These are phyloP conservation scores for Vulpes ferrilata DNA, from an alignment of 2,113 vertebrate species.

Conservation along the genomic window DNA sequence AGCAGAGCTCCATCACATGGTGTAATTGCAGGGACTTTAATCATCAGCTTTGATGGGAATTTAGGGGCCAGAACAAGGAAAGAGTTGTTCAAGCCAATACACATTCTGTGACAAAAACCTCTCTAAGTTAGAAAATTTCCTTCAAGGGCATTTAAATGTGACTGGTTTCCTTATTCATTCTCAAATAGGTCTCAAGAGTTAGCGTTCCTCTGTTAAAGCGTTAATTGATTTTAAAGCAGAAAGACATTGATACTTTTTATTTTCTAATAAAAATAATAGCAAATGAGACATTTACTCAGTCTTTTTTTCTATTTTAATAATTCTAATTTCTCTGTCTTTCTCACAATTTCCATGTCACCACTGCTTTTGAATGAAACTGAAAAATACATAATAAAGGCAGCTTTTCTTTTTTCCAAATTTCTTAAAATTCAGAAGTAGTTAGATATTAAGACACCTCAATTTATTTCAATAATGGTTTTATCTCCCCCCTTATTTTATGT, in stretches of 20 bases:
- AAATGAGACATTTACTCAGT: background rate
- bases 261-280: background rate
- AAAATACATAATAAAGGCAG: background rate
- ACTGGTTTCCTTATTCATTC: conserved; percentile 5
- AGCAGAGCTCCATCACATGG: conserved; percentile 69
- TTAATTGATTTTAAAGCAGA: conserved; percentile 57
- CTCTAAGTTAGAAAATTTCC: conserved; percentile 36
- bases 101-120: conserved; percentile 54
- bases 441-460: background rate
- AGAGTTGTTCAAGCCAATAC: conserved; percentile 56
- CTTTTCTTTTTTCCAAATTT: background rate
- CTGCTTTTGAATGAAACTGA: conserved; percentile 30
- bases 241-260: background rate
- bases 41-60: conserved; percentile 76
- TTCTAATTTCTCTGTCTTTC: background rate
- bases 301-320: background rate
- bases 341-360: background rate
- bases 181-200: background rate
- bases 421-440: background rate
- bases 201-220: background rate
- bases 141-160: conserved; percentile 37
- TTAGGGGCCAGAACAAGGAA: conserved; percentile 68
- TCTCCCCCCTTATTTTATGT: background rate
- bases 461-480: background rate
- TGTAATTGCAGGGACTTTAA: conserved; percentile 84